Evolutionary conservation across 2,888 invertebrate species (phyloP).

Genomic region (Steromphala cineraria): DNA sequence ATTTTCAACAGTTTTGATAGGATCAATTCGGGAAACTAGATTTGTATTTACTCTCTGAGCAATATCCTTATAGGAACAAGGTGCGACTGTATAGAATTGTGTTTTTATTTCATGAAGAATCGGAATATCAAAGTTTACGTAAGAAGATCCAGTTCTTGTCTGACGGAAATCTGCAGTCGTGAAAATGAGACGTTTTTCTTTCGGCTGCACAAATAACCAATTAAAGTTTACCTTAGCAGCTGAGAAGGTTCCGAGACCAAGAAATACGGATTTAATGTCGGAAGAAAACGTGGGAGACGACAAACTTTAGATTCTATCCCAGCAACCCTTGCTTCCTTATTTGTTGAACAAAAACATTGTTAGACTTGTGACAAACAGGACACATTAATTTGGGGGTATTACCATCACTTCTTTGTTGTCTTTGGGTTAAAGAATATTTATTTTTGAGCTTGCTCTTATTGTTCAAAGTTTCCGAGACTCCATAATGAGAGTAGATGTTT

Average conservation of each 20-base stretch:
- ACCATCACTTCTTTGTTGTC: not conserved
- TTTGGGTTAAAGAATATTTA: not conserved
- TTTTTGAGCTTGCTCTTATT: not conserved
- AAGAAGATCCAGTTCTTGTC: too few relatives aligned
- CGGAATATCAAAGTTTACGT: too few relatives aligned
- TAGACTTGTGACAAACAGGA: not conserved
- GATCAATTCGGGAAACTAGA: too few relatives aligned
- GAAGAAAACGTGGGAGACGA: not conserved
- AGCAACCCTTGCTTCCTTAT: not conserved
- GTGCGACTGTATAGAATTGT: too few relatives aligned
- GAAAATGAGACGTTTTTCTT: too few relatives aligned
- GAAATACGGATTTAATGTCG: too few relatives aligned
- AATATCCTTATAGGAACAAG: too few relatives aligned
- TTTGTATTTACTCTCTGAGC: too few relatives aligned
- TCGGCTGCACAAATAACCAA: not conserved
- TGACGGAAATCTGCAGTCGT: too few relatives aligned
- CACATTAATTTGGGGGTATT: not conserved
- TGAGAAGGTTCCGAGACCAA: not conserved
- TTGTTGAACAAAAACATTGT: slow-evolving; percentile 5
- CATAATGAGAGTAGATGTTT: not conserved
- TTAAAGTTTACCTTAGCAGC: not conserved
- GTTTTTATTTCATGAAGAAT: too few relatives aligned
- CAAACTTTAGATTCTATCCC: not conserved
- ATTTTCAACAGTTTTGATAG: too few relatives aligned
- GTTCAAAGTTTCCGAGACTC: not conserved